phyloP scores from a whole-genome alignment of 2,888 invertebrate genomes.

The Cryptophagus acutangulus region DNA sequence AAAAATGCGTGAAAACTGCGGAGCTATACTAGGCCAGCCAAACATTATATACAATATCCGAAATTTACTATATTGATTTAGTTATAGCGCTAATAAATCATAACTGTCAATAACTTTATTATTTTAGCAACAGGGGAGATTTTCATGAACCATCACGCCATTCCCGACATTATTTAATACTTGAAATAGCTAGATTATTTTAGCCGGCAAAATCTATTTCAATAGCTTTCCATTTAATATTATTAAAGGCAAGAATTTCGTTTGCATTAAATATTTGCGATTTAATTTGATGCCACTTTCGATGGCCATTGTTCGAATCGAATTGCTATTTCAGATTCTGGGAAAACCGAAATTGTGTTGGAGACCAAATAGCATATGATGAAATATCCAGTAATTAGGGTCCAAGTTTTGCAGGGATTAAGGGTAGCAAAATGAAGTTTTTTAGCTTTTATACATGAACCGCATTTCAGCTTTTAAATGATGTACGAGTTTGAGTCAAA shows the following conservation, averaged over 20 bases:
- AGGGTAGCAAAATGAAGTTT: slow-evolving; percentile 8
- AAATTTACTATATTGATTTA: slow-evolving; percentile 40
- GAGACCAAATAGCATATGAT: slow-evolving; percentile 13
- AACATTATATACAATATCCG: slow-evolving; percentile 27
- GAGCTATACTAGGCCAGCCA: not conserved
- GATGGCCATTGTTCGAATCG: no score
- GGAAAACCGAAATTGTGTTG: no score
- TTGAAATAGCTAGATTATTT: no score
- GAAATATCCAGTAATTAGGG: slow-evolving; percentile 14
- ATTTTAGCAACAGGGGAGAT: slow-evolving; percentile 34
- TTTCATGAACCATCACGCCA: slow-evolving; percentile 20
- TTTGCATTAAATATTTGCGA: no score
- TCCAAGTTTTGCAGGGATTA: slow-evolving; percentile 8
- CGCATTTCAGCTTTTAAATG: slow-evolving; percentile 14
- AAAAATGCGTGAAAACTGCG: slow-evolving; percentile 10
- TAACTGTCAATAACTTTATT: slow-evolving; percentile 42
- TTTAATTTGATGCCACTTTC: no score
- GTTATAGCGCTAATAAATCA: slow-evolving; percentile 40
- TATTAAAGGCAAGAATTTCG: no score
- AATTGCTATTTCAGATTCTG: no score
- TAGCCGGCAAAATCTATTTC: no score
- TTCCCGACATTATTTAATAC: slow-evolving; percentile 7
- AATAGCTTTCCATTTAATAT: no score
- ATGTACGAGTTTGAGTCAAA: slow-evolving; percentile 14
- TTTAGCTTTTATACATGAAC: slow-evolving; percentile 12